A percentile compares a stretch with the other conserved stretches of the same genome.
Conservation (phyloP, 2,113 vertebrate genomes). For the Emydocephalus ijimae region DNA sequence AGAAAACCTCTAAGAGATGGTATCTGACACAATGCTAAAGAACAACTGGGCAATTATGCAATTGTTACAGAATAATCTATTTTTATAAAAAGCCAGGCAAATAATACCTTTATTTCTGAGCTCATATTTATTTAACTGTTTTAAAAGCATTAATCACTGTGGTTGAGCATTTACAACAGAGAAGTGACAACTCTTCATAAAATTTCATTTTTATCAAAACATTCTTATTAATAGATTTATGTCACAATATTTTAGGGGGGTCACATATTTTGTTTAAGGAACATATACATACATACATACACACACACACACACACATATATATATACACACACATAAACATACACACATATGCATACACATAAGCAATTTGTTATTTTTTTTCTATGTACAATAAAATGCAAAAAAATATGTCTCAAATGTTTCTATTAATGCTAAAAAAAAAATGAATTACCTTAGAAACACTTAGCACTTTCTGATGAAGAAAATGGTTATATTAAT, state of each 20-base stretch:
- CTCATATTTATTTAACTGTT: conserved; percentile 28
- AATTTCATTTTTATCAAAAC: neutral
- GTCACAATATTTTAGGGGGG: neutral
- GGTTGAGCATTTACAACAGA: neutral
- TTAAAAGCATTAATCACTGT: conserved; percentile 15
- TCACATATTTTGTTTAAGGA: neutral
- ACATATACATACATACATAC: neutral
- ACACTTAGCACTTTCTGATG: neutral
- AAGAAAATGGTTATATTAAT: neutral
- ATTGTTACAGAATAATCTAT: conserved; percentile 23
- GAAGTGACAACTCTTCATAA: neutral
- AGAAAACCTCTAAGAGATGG: conserved; percentile 12
- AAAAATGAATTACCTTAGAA: neutral
- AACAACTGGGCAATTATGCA: neutral
- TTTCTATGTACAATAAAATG: neutral
- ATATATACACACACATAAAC: neutral
- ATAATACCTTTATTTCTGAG: conserved; percentile 27
- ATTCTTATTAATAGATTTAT: neutral
- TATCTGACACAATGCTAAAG: conserved; percentile 3
- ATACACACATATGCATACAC: neutral
- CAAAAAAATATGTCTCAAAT: neutral
- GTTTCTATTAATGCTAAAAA: neutral
- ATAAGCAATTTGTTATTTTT: neutral
- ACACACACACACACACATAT: neutral
- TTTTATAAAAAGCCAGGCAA: conserved; percentile 30